These are phyloP conservation scores for Petrosia ficiformis DNA, from an alignment of 37 sponge, comb jelly and placozoan species.

Conservation along the genomic window DNA sequence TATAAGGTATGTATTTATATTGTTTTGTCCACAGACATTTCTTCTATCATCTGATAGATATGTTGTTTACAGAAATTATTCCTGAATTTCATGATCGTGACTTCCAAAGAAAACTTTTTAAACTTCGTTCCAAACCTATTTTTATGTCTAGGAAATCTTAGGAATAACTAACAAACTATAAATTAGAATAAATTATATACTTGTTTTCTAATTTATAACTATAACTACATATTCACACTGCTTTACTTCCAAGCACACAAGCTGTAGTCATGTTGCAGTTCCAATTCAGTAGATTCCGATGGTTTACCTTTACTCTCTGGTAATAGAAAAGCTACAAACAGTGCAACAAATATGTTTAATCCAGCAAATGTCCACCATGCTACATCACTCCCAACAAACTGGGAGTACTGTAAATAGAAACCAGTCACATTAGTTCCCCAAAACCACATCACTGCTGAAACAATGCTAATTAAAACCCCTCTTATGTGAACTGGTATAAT, in stretches of 20 bases:
- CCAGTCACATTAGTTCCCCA: constrained; percentile 54
- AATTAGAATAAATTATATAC: too few species aligned
- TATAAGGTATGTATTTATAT: neutral
- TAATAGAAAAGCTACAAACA: constrained; percentile 41
- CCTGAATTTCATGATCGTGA: constrained; percentile 47
- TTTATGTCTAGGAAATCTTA: too few species aligned
- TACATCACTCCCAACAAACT: constrained; percentile 12
- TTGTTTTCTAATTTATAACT: too few species aligned
- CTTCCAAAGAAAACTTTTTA: constrained; percentile 28
- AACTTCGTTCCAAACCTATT: constrained; percentile 21
- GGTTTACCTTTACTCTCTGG: constrained; percentile 60
- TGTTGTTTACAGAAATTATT: constrained; percentile 34
- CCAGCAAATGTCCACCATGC: constrained; percentile 60
- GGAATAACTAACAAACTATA: too few species aligned
- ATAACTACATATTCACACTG: neutral
- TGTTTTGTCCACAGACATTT: constrained; percentile 48
- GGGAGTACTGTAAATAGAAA: constrained; percentile 15
- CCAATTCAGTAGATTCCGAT: constrained; percentile 26
- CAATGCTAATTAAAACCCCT: constrained; percentile 46
- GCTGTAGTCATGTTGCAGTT: neutral
- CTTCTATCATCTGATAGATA: constrained; percentile 46
- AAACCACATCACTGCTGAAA: constrained; percentile 49
- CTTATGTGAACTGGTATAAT: constrained; percentile 54
- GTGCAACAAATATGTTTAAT: constrained; percentile 10
- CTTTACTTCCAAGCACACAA: neutral